Evolutionary conservation across 2,797 vertebrate genomes (phyloP).

Genomic region (Tiaroga cobitis): DNA sequence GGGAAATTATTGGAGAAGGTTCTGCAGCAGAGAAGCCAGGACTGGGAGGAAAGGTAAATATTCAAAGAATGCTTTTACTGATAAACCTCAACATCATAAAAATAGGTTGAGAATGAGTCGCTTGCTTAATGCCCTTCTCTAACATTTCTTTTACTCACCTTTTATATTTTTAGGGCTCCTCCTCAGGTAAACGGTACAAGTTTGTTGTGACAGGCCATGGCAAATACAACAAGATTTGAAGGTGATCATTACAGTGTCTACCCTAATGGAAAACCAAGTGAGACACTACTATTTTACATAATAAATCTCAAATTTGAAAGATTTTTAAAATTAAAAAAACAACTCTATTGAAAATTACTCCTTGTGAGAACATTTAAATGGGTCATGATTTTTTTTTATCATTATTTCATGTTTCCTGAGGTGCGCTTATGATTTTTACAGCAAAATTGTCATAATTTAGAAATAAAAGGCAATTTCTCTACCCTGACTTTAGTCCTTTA

Average conservation of each 20-base stretch:
- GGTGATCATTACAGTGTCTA: constrained; percentile 66
- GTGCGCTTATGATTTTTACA: background rate
- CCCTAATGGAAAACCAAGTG: constrained; percentile 68
- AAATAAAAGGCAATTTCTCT: background rate
- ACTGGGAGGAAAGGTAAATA: constrained; percentile 63
- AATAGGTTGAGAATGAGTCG: background rate
- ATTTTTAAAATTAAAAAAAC: background rate
- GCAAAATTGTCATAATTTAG: background rate
- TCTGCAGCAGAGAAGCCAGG: constrained; percentile 60
- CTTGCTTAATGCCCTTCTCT: background rate
- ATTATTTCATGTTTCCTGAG: too few relatives aligned
- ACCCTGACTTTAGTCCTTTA: background rate
- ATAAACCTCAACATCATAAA: background rate
- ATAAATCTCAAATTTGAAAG: background rate
- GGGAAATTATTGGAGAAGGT: constrained; percentile 85
- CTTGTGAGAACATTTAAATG: background rate
- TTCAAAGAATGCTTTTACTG: background rate
- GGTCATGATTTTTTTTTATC: too few relatives aligned
- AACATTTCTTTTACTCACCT: background rate
- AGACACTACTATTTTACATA: constrained; percentile 37
- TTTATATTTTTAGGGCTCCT: constrained; percentile 71
- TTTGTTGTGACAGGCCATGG: constrained; percentile 93
- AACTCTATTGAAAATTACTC: background rate
- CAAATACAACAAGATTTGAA: constrained; percentile 91
- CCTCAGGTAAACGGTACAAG: constrained; percentile 86